Percentiles rank a stretch among this genome's conserved stretches.
phyloP scores from a whole-genome alignment of 2,113 vertebrate genomes.

The Melanotaenia duboulayi region DNA sequence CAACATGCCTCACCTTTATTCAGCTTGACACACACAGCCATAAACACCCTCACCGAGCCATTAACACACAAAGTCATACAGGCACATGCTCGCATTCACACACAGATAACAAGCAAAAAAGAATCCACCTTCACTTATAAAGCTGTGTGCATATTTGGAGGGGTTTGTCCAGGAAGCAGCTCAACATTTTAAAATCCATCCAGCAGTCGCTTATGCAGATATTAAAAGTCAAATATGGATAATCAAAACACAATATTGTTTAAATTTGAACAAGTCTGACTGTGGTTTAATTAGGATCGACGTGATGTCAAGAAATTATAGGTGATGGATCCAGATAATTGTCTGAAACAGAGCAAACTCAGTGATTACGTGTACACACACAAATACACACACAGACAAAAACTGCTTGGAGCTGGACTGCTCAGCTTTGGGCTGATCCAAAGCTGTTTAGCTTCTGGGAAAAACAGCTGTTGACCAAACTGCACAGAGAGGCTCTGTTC shows the following conservation, averaged over 20 bases:
- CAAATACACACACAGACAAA: conserved; percentile 8
- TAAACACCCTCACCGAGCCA: conserved; percentile 54
- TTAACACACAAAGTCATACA: conserved; percentile 47
- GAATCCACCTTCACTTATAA: conserved; percentile 3
- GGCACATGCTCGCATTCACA: conserved; percentile 11
- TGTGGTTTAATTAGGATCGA: neutral
- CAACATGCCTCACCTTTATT: conserved; percentile 72
- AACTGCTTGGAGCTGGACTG: conserved; percentile 22
- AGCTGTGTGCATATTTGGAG: conserved; percentile 2
- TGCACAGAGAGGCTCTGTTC: conserved; percentile 49
- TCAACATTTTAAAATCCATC: neutral
- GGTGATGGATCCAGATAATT: conserved; percentile 15
- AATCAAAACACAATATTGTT: neutral
- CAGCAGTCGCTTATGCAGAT: neutral
- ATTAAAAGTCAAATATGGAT: neutral
- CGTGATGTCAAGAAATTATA: conserved; percentile 9
- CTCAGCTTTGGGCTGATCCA: conserved; percentile 44
- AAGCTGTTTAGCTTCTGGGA: conserved; percentile 57
- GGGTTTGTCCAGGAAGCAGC: conserved; percentile 3
- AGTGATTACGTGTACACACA: conserved; percentile 17
- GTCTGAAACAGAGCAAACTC: conserved; percentile 19
- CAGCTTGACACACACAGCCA: conserved; percentile 62
- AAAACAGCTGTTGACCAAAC: conserved; percentile 70
- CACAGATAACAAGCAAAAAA: conserved; percentile 14
- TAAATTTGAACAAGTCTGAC: neutral